Percentiles rank a stretch among this genome's conserved stretches.
Evolutionary conservation across 2,113 vertebrate genomes (phyloP).

Genomic region (Mastomys coucha): DNA sequence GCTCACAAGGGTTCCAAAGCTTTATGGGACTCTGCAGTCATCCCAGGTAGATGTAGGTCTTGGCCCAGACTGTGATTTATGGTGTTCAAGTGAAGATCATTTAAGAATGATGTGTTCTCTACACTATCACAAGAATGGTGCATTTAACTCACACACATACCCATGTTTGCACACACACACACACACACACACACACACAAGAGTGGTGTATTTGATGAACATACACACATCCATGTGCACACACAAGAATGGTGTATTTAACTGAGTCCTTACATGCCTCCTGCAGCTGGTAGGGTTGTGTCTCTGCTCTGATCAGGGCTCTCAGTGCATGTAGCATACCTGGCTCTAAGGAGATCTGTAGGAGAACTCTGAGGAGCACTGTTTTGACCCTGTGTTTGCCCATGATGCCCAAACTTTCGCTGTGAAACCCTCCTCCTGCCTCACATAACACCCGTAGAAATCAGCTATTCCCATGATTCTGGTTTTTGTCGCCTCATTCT

Average conservation of each 20-base stretch:
- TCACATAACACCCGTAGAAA: background rate
- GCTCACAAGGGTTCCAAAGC: background rate
- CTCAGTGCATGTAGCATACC: background rate
- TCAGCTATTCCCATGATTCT: background rate
- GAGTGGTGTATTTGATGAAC: background rate
- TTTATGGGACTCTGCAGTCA: background rate
- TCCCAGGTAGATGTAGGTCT: background rate
- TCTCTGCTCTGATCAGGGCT: background rate
- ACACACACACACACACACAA: background rate
- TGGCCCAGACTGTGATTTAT: accelerated
- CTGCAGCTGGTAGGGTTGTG: background rate
- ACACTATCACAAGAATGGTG: background rate
- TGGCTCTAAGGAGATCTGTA: background rate
- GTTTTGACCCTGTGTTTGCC: background rate
- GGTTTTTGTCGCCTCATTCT: background rate
- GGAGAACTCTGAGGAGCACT: no score
- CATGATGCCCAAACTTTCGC: accelerated
- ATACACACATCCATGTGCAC: background rate
- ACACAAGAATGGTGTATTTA: background rate
- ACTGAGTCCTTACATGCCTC: background rate
- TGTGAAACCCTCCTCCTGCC: background rate
- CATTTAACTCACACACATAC: background rate
- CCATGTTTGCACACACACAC: background rate
- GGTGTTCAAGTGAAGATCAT: background rate
- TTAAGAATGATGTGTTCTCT: background rate